Conservation (phyloP, 1,140 invertebrate species). For the Cyclina sinensis region DNA sequence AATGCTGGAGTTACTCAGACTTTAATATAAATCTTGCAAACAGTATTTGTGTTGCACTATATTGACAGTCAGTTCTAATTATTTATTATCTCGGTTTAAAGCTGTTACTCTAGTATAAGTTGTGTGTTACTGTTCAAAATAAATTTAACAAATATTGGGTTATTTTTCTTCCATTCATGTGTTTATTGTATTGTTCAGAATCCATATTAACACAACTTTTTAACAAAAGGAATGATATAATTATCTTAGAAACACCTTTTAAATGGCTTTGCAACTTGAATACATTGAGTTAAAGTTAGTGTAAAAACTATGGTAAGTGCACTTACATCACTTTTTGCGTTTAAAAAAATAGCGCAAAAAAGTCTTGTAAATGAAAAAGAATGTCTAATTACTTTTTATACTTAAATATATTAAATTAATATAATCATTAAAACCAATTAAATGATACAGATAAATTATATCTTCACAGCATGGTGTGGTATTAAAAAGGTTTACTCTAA, state of each 20-base stretch:
- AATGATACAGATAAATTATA: neutral
- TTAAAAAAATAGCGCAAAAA: neutral
- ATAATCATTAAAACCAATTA: neutral
- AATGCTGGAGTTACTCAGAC: neutral
- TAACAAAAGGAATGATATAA: neutral
- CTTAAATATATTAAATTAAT: neutral
- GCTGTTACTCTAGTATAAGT: too few species aligned
- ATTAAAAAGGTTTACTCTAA: too few species aligned
- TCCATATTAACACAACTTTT: neutral
- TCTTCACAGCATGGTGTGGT: neutral
- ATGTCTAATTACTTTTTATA: too few species aligned
- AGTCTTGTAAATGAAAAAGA: too few species aligned
- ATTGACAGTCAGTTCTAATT: neutral
- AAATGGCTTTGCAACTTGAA: neutral
- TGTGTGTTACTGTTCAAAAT: neutral
- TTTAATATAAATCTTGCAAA: neutral
- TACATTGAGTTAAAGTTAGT: neutral
- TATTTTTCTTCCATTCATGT: neutral
- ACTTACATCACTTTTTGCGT: too few species aligned
- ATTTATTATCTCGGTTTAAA: neutral
- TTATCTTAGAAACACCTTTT: too few species aligned
- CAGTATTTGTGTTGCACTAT: neutral
- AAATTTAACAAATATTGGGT: neutral
- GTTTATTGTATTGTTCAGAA: neutral
- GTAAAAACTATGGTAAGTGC: too few species aligned